Base-by-base conservation (phyloP, 2,797 vertebrate genomes). In the Choloepus didactylus region DNA sequence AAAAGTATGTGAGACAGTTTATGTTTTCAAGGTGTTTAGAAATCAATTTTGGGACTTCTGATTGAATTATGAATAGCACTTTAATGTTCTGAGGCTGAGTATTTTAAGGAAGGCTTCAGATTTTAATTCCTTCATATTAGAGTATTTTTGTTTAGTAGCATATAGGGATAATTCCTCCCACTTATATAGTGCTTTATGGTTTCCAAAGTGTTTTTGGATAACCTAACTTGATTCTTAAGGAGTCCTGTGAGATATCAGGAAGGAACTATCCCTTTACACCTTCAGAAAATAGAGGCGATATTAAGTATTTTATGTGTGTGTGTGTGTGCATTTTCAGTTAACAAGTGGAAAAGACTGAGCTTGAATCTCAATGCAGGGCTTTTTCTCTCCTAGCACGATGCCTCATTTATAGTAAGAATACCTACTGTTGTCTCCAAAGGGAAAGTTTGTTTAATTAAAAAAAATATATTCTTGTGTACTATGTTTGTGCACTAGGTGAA, bases 161-260 rank as follows among this genome's bases (percentile, higher is more conserved):
- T 31, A 41, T 31, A 38, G 66, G 16, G 73, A 21, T 91, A 91
- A 89, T 93, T 91, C 66, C 49, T 86, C 72, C 8, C 41, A 89
- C 49, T 92, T 75, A 66, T 0, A 41, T 9, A 49, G 27, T 41
- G 46, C 54, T 92, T 95, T 60, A 23, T 41, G 62, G 23, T 93
- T 86, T 79, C 85, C 64, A 88, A 90, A 92, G 72, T 66, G 35
- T 83, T 90, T 85, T 91, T 82, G 69, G 69, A 69, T 95, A 80
- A 95, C 83, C 31, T 66, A 46, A 44, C 93, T 95, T 86, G 29
- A 76, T 93, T 90, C 67, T 92, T 92, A 82, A 91, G 41, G 77
- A 82, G 54, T 93, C 75, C 41, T 67, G n/a, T 67, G 10, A 88
- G 23, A 35, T 79, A 86, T 54, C 35, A 44, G 69, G 19, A 80